Percentiles rank a stretch among this genome's conserved stretches.
Evolutionary conservation across 37 sponge, comb jelly and placozoan species (phyloP).

Genomic region (Aplysina aerophoba): DNA sequence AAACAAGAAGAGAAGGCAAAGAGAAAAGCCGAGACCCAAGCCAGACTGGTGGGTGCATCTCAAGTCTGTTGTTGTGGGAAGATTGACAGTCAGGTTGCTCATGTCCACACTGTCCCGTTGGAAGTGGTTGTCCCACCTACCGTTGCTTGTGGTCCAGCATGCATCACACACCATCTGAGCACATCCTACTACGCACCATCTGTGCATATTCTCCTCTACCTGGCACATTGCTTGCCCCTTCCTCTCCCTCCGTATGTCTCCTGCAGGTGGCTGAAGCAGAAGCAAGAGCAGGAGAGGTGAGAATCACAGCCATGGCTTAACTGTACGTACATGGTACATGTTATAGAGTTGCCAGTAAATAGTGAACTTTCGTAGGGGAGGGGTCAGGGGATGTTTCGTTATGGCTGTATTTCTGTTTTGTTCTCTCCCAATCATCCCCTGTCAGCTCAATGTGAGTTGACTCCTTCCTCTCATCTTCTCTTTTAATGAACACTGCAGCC

Average conservation of each 20-base stretch:
- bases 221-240: background rate
- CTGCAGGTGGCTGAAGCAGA: slow-evolving; percentile 76
- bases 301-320: background rate
- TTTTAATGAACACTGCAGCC: too few species aligned
- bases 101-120: background rate
- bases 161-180: background rate
- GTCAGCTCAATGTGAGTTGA: too few species aligned
- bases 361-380: too few species aligned
- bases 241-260: background rate
- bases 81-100: background rate
- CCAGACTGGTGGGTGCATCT: slow-evolving; percentile 64
- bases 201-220: background rate
- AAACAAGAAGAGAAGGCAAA: slow-evolving; percentile 94
- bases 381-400: too few species aligned
- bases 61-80: too few species aligned
- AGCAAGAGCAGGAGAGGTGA: slow-evolving; percentile 53
- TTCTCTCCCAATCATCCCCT: too few species aligned
- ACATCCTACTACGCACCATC: background rate
- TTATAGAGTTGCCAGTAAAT: too few species aligned
- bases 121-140: background rate
- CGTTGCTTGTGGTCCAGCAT: background rate
- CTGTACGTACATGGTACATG: too few species aligned
- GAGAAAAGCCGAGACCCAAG: slow-evolving; percentile 79
- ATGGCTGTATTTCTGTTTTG: too few species aligned
- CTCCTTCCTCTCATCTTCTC: too few species aligned